These are phyloP conservation scores for Poecilia velifera DNA, from an alignment of 2,797 vertebrate species.

Conservation along the genomic window DNA sequence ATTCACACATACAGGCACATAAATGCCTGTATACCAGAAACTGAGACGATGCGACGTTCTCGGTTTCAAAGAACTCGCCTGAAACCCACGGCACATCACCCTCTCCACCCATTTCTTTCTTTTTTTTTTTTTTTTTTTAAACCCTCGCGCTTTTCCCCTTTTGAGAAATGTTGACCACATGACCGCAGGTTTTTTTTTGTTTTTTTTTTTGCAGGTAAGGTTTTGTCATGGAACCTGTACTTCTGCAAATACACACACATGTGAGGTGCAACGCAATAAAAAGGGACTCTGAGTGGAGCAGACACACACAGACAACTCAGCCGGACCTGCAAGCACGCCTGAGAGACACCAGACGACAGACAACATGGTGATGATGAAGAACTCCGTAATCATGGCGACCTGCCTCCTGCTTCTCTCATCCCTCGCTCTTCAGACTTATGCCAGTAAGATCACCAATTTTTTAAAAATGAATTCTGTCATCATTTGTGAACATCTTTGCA, in stretches of 20 bases:
- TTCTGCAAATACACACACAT: constrained; percentile 1
- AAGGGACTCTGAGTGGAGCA: neutral
- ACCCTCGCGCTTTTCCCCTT: neutral
- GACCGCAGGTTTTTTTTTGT: constrained; percentile 9
- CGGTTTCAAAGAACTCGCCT: constrained; percentile 12
- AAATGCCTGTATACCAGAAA: constrained; percentile 4
- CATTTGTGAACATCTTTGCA: neutral
- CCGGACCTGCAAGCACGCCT: rapidly evolving
- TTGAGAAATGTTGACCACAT: constrained; percentile 55
- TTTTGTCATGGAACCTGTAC: constrained; percentile 38
- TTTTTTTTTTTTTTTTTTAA: too few relatives aligned
- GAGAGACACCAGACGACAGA: neutral
- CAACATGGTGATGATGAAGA: constrained; percentile 53
- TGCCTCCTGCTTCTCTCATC: constrained; percentile 36
- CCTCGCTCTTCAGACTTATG: constrained; percentile 16
- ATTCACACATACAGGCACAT: neutral
- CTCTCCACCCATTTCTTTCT: neutral
- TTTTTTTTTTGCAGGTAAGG: neutral
- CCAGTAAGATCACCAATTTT: constrained; percentile 33
- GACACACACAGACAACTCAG: constrained; percentile 9
- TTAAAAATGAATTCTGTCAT: neutral
- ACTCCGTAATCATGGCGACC: constrained; percentile 22
- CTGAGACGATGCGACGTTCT: neutral
- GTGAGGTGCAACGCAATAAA: constrained; percentile 12
- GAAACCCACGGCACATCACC: constrained; percentile 7